Evolutionary conservation across 2,797 vertebrate species (phyloP).

Genomic region (Corythornis leucogaster): DNA sequence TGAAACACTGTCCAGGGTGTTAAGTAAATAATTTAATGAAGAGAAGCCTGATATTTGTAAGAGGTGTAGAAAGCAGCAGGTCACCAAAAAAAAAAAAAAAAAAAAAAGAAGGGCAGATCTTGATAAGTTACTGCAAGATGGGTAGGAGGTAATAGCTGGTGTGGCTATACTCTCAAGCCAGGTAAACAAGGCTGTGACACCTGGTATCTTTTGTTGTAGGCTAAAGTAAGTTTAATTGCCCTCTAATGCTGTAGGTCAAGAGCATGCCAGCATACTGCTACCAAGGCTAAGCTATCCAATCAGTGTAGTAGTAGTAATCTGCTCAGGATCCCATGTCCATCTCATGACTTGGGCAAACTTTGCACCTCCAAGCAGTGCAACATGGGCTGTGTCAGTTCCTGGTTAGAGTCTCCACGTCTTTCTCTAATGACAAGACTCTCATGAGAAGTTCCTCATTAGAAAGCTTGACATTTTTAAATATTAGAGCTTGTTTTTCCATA

Average conservation of each 20-base stretch:
- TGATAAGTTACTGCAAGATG: fast-evolving
- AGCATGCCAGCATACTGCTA: background rate
- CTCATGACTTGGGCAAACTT: background rate
- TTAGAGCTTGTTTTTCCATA: background rate
- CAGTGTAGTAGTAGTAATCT: background rate
- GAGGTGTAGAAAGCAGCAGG: background rate
- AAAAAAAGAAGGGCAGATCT: background rate
- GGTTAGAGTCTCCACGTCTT: background rate
- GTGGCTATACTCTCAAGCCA: background rate
- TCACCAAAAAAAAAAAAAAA: background rate
- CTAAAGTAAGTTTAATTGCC: background rate
- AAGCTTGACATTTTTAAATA: background rate
- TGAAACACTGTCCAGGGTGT: background rate
- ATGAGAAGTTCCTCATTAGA: background rate
- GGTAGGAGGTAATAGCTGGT: background rate
- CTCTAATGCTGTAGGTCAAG: background rate
- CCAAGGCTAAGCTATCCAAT: background rate
- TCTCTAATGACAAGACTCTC: background rate
- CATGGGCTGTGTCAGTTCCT: background rate
- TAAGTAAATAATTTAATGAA: background rate
- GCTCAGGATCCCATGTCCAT: background rate
- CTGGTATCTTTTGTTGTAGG: background rate
- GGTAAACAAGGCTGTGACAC: background rate
- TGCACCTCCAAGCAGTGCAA: background rate
- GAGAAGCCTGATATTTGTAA: background rate